Base-by-base conservation (phyloP, 1,140 invertebrate genomes). In the Tetramorium parvispinum region DNA sequence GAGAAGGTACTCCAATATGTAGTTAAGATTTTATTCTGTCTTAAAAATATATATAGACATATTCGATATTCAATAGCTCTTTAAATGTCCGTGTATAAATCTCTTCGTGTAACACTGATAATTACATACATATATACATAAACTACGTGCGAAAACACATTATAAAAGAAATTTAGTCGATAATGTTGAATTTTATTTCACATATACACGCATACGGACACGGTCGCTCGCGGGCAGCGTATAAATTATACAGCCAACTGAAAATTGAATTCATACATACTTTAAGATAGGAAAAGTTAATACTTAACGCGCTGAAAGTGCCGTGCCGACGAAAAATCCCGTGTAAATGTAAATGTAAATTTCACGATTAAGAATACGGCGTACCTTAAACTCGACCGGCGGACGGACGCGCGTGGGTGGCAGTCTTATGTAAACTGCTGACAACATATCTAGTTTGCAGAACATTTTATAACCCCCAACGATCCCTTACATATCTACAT, bases 381-480 rank as follows among this genome's bases (percentile, higher is more conserved):
- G 87, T 66, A 71, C 68, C 78, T 89, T 86, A 88, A 89, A 75
- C 75, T 79, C 70, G 79, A 75, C 37, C 63, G 18, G 57, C 57
- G 32, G 18, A 40, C 37, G 87, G 55, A 55, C 77, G 71, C 43
- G 83, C 88, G 76, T 75, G 76, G 70, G 70, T 71, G 75, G 61
- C 85, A 83, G 77, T 57, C 88, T 89, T 89, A 78, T 87, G 85
- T 85, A 89, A 89, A 89, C 85, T 75, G 88, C 88, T 89, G 88
- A 89, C 88, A 89, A 86, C 85, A 78, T 77, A 77, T 89, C 88
- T 89, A 89, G 87, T 89, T 89, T 87, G 88, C 88, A 73, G 77
- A 87, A 61, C 85, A 85, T 88, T 89, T 89, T 89, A 89, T 81
- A 89, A 49, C 46, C 88, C 88, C 85, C 37, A 40, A 43, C 88